These are phyloP conservation scores for Dysidea cf. avara DNA, from an alignment of 37 sponge, comb jelly and placozoan genomes.

Conservation along the genomic window DNA sequence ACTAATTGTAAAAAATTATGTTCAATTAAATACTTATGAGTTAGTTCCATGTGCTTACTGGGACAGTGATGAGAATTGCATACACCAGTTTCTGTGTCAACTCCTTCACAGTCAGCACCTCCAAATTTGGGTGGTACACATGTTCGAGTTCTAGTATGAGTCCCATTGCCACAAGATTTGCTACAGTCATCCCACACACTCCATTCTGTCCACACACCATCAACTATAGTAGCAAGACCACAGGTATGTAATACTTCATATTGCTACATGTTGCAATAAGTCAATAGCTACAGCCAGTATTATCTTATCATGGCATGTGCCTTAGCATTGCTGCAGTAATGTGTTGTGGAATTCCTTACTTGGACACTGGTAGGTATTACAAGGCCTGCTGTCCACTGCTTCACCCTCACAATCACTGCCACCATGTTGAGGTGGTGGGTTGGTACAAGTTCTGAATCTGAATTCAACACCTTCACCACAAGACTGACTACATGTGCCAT, in stretches of 20 bases:
- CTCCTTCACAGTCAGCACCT: constrained; percentile 58
- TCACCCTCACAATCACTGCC: constrained; percentile 64
- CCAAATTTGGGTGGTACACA: constrained; percentile 53
- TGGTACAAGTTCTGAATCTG: constrained; percentile 52
- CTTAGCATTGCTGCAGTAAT: too few relatives aligned
- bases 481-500: constrained; percentile 51
- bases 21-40: background rate
- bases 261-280: too few relatives aligned
- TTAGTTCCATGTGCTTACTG: constrained; percentile 62
- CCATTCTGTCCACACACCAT: constrained; percentile 68
- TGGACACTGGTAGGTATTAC: constrained; percentile 55
- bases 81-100: background rate
- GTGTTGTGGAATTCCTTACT: constrained; percentile 30
- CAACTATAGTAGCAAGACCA: too few relatives aligned
- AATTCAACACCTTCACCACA: constrained; percentile 64
- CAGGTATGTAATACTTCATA: too few relatives aligned
- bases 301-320: too few relatives aligned
- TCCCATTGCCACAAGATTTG: constrained; percentile 57
- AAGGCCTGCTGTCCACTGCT: constrained; percentile 9
- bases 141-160: constrained; percentile 30
- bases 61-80: constrained; percentile 60
- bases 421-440: constrained; percentile 64
- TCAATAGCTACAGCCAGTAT: too few relatives aligned
- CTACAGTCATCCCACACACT: constrained; percentile 59
- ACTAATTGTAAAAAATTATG: too few relatives aligned